Evolutionary conservation across 2,113 vertebrate species (phyloP).

Genomic region (Urocolius indicus): DNA sequence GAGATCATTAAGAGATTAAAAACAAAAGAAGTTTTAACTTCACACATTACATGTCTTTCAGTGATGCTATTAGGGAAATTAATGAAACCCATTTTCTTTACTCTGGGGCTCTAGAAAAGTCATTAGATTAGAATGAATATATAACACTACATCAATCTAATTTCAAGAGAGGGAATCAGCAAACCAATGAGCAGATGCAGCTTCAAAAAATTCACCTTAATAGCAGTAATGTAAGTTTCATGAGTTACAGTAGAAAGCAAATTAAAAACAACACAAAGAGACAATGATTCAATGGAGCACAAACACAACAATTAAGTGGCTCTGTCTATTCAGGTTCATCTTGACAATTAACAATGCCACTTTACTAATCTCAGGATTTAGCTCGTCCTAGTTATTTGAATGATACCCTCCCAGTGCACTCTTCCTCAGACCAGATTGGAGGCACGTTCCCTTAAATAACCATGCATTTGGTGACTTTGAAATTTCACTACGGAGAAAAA

Average conservation of each 20-base stretch:
- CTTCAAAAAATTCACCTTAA: conserved; percentile 71
- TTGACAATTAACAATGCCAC: conserved; percentile 63
- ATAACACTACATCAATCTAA: conserved; percentile 75
- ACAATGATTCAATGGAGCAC: conserved; percentile 56
- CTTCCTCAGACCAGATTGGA: neutral
- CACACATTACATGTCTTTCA: conserved; percentile 61
- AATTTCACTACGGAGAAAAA: conserved; percentile 17
- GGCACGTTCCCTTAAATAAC: neutral
- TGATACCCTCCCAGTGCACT: neutral
- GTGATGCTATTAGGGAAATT: conserved; percentile 75
- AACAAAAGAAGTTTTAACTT: conserved; percentile 69
- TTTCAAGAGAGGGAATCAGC: conserved; percentile 70
- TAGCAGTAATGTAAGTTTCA: conserved; percentile 66
- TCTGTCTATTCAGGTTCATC: conserved; percentile 47
- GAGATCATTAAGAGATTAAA: conserved; percentile 73
- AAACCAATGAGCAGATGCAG: conserved; percentile 65
- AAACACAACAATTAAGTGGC: conserved; percentile 55
- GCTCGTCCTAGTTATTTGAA: conserved; percentile 9
- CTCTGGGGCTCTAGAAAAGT: conserved; percentile 67
- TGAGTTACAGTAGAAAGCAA: conserved; percentile 71
- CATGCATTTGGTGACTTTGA: neutral
- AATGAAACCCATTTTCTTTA: conserved; percentile 74
- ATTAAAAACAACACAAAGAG: conserved; percentile 70
- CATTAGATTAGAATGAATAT: conserved; percentile 74
- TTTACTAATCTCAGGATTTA: conserved; percentile 49